Conservation (phyloP, 2,888 invertebrate genomes). For the Noctua comes region DNA sequence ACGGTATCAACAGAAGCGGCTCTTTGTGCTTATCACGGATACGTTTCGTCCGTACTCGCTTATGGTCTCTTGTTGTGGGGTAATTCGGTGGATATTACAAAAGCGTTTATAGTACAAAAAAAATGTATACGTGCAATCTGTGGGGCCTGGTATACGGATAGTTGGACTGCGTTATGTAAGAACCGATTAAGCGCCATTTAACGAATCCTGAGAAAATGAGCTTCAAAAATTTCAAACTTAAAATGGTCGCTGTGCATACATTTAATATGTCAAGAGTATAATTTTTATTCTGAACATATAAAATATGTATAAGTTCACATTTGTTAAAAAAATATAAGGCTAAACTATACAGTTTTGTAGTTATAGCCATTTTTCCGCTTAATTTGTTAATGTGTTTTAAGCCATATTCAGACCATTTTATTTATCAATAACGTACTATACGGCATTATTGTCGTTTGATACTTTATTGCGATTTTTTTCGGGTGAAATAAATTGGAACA, state of each 20-base stretch:
- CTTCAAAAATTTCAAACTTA: background rate
- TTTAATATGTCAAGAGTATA: background rate
- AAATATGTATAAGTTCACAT: slow-evolving; percentile 6
- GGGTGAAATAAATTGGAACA: too few species aligned
- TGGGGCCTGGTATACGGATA: too few species aligned
- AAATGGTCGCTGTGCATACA: background rate
- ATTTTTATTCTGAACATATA: background rate
- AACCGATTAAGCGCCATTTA: slow-evolving; percentile 1
- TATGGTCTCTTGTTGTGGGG: too few species aligned
- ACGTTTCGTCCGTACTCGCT: too few species aligned
- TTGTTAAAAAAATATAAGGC: slow-evolving; percentile 10
- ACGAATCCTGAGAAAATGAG: background rate
- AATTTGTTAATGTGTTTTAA: slow-evolving; percentile 6
- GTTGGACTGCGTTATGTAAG: slow-evolving; percentile 1
- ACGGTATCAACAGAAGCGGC: too few species aligned
- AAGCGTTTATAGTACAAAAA: too few species aligned
- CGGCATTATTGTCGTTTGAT: too few species aligned
- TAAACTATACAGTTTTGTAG: slow-evolving; percentile 4
- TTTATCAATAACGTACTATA: too few species aligned
- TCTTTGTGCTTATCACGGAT: too few species aligned
- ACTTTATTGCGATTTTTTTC: too few species aligned
- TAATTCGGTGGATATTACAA: too few species aligned
- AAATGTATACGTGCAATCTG: too few species aligned
- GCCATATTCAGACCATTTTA: background rate
- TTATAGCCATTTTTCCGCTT: slow-evolving; percentile 15